phyloP scores from a whole-genome alignment of 2,797 vertebrate species.

The Squalus acanthias region DNA sequence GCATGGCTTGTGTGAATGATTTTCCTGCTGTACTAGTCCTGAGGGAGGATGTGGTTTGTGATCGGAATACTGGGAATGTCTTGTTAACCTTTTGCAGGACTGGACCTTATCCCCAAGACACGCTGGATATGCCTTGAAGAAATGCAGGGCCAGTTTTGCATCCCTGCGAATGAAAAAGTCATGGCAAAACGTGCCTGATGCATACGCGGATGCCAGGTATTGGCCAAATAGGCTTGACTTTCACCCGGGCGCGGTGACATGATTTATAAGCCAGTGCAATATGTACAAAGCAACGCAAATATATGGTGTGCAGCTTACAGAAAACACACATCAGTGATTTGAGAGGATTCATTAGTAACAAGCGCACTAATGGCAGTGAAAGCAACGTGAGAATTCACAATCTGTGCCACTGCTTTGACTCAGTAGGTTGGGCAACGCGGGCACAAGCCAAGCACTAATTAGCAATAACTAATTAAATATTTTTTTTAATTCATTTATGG shows the following conservation, averaged over 20 bases:
- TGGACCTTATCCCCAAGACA: background rate
- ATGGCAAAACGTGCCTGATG: background rate
- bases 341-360: background rate
- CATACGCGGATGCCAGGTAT: background rate
- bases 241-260: background rate
- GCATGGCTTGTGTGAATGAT: background rate
- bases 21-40: background rate
- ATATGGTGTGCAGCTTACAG: background rate
- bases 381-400: background rate
- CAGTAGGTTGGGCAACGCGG: background rate
- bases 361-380: background rate
- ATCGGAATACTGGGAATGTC: background rate
- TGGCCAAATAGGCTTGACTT: background rate
- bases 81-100: background rate
- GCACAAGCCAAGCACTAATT: background rate
- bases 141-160: background rate
- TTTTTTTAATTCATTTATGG: too few species aligned
- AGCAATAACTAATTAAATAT: background rate
- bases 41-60: background rate
- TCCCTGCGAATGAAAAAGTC: background rate
- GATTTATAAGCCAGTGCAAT: background rate
- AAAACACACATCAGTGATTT: background rate
- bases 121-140: background rate
- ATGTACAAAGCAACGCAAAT: background rate
- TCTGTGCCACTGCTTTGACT: background rate